Conservation (phyloP, 2,797 vertebrate species). For the Myripristis jacobus region DNA sequence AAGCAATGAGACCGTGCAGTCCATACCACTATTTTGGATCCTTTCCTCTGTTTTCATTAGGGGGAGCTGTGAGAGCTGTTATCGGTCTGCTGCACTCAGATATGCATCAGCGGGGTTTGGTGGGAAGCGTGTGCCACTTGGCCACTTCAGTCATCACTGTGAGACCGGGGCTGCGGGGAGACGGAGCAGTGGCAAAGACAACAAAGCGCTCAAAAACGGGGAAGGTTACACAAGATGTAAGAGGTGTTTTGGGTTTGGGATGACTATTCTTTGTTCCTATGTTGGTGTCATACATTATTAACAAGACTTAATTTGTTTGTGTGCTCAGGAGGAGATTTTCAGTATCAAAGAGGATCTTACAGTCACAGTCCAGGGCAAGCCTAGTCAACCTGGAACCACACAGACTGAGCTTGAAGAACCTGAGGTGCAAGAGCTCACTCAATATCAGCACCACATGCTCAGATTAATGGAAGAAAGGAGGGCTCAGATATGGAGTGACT, state of each 20-base stretch:
- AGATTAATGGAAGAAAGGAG: background rate
- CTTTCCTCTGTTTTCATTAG: constrained; percentile 68
- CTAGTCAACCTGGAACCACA: constrained; percentile 52
- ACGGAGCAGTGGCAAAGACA: constrained; percentile 73
- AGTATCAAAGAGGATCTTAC: constrained; percentile 74
- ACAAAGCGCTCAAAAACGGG: constrained; percentile 82
- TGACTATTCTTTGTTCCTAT: background rate
- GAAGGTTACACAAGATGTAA: constrained; percentile 82
- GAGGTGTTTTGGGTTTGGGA: constrained; percentile 15
- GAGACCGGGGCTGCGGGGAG: constrained; percentile 54
- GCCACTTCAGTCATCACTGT: constrained; percentile 81
- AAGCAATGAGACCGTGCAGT: background rate
- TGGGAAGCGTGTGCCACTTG: constrained; percentile 79
- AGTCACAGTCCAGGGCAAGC: constrained; percentile 70
- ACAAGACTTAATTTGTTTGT: constrained; percentile 1
- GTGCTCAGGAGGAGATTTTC: constrained; percentile 81
- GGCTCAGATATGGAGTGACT: background rate
- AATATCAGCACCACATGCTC: background rate
- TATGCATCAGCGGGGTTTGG: constrained; percentile 80
- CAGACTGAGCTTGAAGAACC: constrained; percentile 60
- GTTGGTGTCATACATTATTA: background rate
- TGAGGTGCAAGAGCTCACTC: constrained; percentile 68
- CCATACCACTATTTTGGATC: background rate
- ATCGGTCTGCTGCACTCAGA: constrained; percentile 85
- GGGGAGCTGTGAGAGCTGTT: constrained; percentile 74